Conservation (phyloP, 1,140 invertebrate species). For the Oscheius sp. region DNA sequence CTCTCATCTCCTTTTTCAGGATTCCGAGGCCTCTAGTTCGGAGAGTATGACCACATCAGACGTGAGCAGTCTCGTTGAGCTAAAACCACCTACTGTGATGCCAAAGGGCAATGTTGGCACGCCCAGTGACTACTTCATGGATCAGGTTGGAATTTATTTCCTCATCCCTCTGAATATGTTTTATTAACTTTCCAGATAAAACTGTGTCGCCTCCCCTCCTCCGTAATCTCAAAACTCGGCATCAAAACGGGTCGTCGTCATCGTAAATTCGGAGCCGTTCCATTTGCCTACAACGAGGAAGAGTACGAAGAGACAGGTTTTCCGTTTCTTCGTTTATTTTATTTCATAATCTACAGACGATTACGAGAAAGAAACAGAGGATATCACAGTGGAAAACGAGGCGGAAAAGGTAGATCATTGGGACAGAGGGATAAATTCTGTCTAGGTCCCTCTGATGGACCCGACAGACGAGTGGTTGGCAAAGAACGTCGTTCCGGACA, state of each 20-base stretch:
- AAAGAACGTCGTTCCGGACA: slow-evolving; percentile 5
- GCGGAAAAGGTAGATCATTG: background rate
- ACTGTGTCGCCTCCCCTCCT: slow-evolving; percentile 65
- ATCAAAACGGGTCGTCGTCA: slow-evolving; percentile 60
- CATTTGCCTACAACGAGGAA: slow-evolving; percentile 63
- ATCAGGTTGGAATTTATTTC: slow-evolving; percentile 62
- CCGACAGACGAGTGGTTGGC: background rate
- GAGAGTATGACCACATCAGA: slow-evolving; percentile 58
- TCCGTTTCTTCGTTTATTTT: background rate
- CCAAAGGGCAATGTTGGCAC: slow-evolving; percentile 69
- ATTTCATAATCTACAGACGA: background rate
- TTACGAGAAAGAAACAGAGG: background rate
- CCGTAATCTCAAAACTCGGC: slow-evolving; percentile 66
- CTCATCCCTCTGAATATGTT: background rate
- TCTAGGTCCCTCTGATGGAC: background rate
- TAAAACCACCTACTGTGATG: slow-evolving; percentile 65
- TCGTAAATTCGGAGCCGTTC: slow-evolving; percentile 65
- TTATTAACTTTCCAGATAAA: background rate
- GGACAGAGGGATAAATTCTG: background rate
- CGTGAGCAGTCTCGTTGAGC: slow-evolving; percentile 62
- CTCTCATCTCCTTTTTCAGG: background rate
- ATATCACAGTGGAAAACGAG: background rate
- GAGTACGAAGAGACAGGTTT: background rate
- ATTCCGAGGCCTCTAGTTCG: slow-evolving; percentile 48
- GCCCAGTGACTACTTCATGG: slow-evolving; percentile 65